These are phyloP conservation scores for Hymenopus coronatus DNA, from an alignment of 2,888 invertebrate species.

Conservation along the genomic window DNA sequence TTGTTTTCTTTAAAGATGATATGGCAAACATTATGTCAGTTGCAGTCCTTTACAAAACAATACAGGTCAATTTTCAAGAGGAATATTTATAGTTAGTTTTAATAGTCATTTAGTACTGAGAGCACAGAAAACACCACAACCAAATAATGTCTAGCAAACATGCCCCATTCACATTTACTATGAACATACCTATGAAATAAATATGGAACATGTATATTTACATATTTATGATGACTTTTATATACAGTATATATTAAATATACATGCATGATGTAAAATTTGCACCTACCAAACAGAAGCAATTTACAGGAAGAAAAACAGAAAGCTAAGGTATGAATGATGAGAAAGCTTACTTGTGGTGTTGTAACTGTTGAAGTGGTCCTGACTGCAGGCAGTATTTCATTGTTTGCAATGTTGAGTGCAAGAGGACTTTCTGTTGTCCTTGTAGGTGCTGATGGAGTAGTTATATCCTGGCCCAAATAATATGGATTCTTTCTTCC, in stretches of 20 bases:
- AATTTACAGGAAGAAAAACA: background rate
- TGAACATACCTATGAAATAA: background rate
- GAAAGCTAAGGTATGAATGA: background rate
- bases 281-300: background rate
- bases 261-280: background rate
- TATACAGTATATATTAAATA: background rate
- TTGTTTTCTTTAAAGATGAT: too few species aligned
- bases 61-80: too few species aligned
- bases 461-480: slow-evolving; percentile 28
- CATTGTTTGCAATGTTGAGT: background rate
- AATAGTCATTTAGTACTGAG: background rate
- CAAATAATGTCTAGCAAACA: background rate
- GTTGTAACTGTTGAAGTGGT: background rate
- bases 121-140: background rate
- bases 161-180: background rate
- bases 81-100: too few species aligned
- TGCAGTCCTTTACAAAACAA: too few species aligned
- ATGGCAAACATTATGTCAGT: too few species aligned
- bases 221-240: background rate
- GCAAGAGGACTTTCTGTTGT: background rate
- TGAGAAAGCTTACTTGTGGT: background rate
- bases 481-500: slow-evolving; percentile 29
- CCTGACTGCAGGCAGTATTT: background rate
- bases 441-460: slow-evolving; percentile 14
- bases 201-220: background rate